Base-by-base conservation (phyloP, 2,797 vertebrate species). In the Enteromius viviparus region DNA sequence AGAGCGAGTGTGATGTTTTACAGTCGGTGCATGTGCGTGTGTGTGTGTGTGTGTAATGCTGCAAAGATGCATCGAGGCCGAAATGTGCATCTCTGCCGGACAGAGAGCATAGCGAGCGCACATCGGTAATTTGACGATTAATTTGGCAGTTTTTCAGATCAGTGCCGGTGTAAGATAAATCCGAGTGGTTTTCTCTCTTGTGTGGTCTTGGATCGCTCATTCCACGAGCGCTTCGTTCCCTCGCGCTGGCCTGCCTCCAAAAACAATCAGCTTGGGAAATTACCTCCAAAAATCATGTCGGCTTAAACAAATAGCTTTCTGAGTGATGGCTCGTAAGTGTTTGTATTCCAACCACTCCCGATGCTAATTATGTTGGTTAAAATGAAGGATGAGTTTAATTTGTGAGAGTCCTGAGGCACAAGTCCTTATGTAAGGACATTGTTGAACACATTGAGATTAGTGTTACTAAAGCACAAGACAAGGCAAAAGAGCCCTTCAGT, bases 261-360 rank as follows among this genome's bases (percentile, higher is more conserved):
- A 82, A 89, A 80, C 87, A 89, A 89, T 85, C 85, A 79, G 58
- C 87, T 88, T 83, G 84, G 85, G 84, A 88, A 88, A 89, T 89
- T 88, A 89, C 82, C 85, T 83, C 86, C 79, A 80, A 85, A 88
- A 84, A 85, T 78, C 86, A 87, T 87, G 88, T 89, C 80, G 79
- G 40, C 66, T 84, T 81, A 84, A 87, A 84, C 86, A 85, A 88
- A 88, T 83, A 84, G 70, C 60, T 69, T 17, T 17, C 51, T 87
- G 80, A 86, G 84, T 77, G 85, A 86, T 86, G 83, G 85, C 74
- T 81, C 81, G 47, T 78, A 82, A 85, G 81, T 82, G 85, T 85
- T 87, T 85, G 71, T 75, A 85, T 88, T 88, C 70, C 9, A 58
- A 76, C 69, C 84, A 84, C 85, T 87, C 79, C 85, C 85, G 32